Evolutionary conservation across 2,888 invertebrate species (phyloP).

Genomic region (Tenthredo mesomela): DNA sequence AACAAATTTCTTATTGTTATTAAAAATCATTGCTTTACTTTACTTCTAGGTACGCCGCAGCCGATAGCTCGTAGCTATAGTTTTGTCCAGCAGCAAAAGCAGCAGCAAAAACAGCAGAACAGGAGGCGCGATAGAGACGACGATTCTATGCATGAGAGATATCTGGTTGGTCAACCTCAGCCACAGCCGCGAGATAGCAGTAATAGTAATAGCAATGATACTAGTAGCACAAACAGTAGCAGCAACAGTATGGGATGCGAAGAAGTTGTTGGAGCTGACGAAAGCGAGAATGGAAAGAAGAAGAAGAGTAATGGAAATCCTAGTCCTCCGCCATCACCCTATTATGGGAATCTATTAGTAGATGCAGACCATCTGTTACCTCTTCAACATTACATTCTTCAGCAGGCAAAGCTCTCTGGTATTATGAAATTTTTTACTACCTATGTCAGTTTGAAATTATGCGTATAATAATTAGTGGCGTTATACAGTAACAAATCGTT

Average conservation of each 20-base stretch:
- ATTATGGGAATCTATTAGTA: slow-evolving; percentile 74
- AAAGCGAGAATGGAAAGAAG: slow-evolving; percentile 72
- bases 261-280: slow-evolving; percentile 67
- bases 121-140: slow-evolving; percentile 82
- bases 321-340: slow-evolving; percentile 75
- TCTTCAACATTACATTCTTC: slow-evolving; percentile 92
- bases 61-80: slow-evolving; percentile 82
- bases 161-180: slow-evolving; percentile 79
- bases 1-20: not conserved
- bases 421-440: slow-evolving; percentile 24
- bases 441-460: not conserved
- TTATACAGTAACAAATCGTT: not conserved
- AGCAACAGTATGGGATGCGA: slow-evolving; percentile 71
- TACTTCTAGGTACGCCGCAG: slow-evolving; percentile 74
- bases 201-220: slow-evolving; percentile 72
- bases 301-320: slow-evolving; percentile 75
- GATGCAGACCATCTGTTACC: slow-evolving; percentile 86
- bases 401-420: slow-evolving; percentile 90
- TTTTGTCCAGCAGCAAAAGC: slow-evolving; percentile 79
- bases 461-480: not conserved
- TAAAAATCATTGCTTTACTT: not conserved
- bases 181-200: slow-evolving; percentile 74
- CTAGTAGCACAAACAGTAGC: slow-evolving; percentile 70
- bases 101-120: slow-evolving; percentile 68
- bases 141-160: slow-evolving; percentile 91